Conservation (phyloP, 2,113 vertebrate species). For the Carettochelys insculpta region DNA sequence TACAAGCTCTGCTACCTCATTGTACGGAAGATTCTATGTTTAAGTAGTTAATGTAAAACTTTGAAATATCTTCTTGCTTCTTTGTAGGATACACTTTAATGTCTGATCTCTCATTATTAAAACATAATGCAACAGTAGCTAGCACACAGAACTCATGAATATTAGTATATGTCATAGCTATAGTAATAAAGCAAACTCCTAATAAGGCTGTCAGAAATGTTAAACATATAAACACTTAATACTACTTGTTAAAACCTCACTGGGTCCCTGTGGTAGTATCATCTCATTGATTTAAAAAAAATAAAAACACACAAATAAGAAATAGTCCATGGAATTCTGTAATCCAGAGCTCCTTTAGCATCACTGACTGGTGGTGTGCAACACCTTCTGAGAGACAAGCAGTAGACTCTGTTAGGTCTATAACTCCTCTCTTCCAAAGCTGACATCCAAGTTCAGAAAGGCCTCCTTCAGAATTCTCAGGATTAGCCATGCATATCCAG, state of each 20-base stretch:
- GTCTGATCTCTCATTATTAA: neutral
- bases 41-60: neutral
- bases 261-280: neutral
- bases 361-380: neutral
- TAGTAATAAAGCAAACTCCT: conserved; percentile 12
- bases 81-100: conserved; percentile 11
- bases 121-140: conserved; percentile 4
- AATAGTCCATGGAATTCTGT: neutral
- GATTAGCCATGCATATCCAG: neutral
- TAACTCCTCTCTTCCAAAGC: neutral
- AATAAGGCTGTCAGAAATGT: conserved; percentile 24
- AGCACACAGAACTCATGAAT: neutral
- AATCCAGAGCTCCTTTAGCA: neutral
- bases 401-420: neutral
- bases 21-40: neutral
- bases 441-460: neutral
- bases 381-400: neutral
- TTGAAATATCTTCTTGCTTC: conserved; percentile 8
- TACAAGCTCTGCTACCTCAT: neutral
- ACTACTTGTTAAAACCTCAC: conserved; percentile 31
- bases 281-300: neutral
- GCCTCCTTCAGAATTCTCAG: neutral
- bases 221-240: neutral
- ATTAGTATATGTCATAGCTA: conserved; percentile 38
- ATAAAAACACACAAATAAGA: conserved; percentile 9